Conservation (phyloP, 2,113 vertebrate species). For the Petaurus breviceps region DNA sequence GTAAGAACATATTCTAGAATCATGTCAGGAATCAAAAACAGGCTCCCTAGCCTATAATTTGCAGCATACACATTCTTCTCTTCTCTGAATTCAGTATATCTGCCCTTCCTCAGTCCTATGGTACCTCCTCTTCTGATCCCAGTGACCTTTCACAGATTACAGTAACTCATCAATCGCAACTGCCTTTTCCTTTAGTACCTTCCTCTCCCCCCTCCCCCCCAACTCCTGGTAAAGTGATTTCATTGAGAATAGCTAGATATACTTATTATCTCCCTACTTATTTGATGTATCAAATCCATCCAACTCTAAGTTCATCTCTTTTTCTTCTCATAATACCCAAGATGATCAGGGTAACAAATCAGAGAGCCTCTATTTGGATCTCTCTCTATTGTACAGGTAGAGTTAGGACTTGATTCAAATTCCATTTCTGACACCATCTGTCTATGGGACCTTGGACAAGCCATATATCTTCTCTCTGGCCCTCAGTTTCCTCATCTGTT, state of each 20-base stretch:
- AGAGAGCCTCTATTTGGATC: background rate
- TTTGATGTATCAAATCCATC: background rate
- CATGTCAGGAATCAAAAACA: background rate
- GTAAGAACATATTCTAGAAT: background rate
- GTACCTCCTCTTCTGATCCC: background rate
- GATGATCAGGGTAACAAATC: background rate
- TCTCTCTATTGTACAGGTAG: background rate
- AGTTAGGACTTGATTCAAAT: background rate
- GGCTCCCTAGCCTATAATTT: background rate
- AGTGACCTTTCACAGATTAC: background rate
- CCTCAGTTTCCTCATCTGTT: background rate
- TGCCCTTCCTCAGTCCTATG: background rate
- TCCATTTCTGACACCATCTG: background rate
- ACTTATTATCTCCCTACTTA: background rate
- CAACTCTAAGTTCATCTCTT: background rate
- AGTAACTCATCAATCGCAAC: background rate
- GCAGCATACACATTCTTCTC: background rate
- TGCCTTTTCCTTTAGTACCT: background rate
- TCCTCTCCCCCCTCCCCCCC: background rate
- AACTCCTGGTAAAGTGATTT: background rate
- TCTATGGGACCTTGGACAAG: background rate
- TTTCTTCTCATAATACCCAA: background rate
- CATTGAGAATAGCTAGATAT: background rate
- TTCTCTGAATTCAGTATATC: background rate
- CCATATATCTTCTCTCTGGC: background rate